phyloP scores from a whole-genome alignment of 2,797 vertebrate species.

The Macropus fuliginosus region DNA sequence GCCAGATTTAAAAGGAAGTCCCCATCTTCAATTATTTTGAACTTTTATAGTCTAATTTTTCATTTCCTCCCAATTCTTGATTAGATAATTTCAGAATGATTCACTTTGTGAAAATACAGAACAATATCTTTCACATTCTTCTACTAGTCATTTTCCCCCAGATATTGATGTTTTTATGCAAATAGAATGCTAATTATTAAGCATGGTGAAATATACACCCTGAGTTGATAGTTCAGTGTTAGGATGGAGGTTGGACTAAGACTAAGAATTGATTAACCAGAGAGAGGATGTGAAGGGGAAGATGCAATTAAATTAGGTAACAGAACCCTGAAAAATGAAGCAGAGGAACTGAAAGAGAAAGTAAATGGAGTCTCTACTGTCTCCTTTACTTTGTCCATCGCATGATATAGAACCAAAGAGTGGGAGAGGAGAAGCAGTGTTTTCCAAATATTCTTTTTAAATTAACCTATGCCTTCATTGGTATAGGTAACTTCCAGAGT shows the following conservation, averaged over 20 bases:
- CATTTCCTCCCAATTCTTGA: constrained; percentile 9
- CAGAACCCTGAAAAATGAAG: background rate
- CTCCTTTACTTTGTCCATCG: background rate
- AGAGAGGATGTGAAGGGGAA: background rate
- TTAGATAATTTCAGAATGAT: background rate
- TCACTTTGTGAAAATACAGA: background rate
- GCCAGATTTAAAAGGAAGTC: constrained; percentile 24
- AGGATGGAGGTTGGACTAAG: background rate
- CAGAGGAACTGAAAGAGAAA: background rate
- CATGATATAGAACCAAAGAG: background rate
- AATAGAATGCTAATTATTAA: background rate
- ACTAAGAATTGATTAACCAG: background rate
- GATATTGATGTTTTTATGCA: background rate
- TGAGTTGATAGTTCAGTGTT: background rate
- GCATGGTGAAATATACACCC: background rate
- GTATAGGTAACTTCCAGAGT: background rate
- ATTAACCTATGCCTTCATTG: background rate
- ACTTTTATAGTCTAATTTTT: background rate
- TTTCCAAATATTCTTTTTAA: background rate
- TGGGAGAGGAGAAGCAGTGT: background rate
- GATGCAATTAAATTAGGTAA: background rate
- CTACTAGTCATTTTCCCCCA: background rate
- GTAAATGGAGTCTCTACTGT: background rate
- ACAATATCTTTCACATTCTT: background rate
- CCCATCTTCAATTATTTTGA: constrained; percentile 20